phyloP scores from a whole-genome alignment of 1,140 invertebrate species.

The Goniozus legneri region DNA sequence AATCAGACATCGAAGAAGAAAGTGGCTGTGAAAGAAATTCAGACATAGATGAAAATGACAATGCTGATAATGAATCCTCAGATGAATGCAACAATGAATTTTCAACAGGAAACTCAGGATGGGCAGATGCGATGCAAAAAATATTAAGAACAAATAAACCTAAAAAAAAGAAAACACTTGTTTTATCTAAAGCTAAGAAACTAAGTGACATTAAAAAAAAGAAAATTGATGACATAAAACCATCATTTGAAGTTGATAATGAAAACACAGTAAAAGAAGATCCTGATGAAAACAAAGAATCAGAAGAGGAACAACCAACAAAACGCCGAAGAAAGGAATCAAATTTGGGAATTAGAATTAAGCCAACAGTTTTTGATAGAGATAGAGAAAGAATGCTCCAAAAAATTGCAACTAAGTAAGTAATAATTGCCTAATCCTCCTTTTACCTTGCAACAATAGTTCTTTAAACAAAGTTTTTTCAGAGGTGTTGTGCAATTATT shows the following conservation, averaged over 20 bases:
- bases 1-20: no score
- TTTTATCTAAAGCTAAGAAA: slow-evolving; percentile 73
- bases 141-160: slow-evolving; percentile 72
- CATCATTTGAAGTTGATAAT: slow-evolving; percentile 50
- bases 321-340: slow-evolving; percentile 58
- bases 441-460: not conserved
- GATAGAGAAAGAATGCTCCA: slow-evolving; percentile 71
- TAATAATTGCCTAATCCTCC: slow-evolving; percentile 7
- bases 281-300: slow-evolving; percentile 19
- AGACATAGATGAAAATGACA: not conserved
- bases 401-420: slow-evolving; percentile 76
- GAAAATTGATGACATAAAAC: slow-evolving; percentile 48
- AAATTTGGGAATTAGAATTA: slow-evolving; percentile 65
- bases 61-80: not conserved
- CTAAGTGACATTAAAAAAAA: slow-evolving; percentile 55
- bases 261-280: slow-evolving; percentile 40
- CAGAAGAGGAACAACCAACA: slow-evolving; percentile 18
- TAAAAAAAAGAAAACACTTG: slow-evolving; percentile 69
- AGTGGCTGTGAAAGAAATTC: no score
- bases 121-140: slow-evolving; percentile 71
- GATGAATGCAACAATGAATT: not conserved
- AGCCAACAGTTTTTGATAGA: slow-evolving; percentile 70
- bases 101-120: slow-evolving; percentile 41
- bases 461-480: slow-evolving; percentile 27
- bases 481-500: slow-evolving; percentile 90